Base-by-base conservation (phyloP, 2,888 invertebrate species). In the Gasteruption jaculator region DNA sequence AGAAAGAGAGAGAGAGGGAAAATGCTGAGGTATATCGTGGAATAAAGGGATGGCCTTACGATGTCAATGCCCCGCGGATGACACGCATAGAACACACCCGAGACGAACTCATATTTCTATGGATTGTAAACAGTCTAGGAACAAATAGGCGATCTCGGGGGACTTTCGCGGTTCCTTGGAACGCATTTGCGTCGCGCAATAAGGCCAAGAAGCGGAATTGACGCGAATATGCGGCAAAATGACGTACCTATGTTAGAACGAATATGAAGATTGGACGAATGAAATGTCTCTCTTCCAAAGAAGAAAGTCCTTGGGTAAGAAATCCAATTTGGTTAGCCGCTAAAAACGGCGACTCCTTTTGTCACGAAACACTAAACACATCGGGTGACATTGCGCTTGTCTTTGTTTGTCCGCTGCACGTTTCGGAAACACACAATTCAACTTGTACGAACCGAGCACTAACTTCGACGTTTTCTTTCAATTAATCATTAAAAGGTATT, bases 291-390 rank as follows among this genome's bases (percentile, higher is more conserved):
- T 53, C 42, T 49, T 44, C 46, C 42, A 51, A 53, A 45, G 52
- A 49, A 47, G 51, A 57, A 37, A 38, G 34, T 40, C 41, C 26
- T 37, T 36, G 15, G 4, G 31, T 25, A 43, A 36, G n/a, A 27
- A 40, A 46, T 48, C 46, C 41, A 35, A 37, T 43, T 49, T 51
- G 42, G n/a, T n/a, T n/a, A n/a, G 62, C 62, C 62, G 43, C 59
- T 27, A 43, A n/a, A n/a, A n/a, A 37, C 49, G 60, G 56, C 61
- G 48, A 46, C 48, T 54, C 45, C 56, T 48, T 63, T 57, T 48
- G 59, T 63, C 63, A 63, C 58, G 48, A 61, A 58, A 53, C 57
- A 62, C 56, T 45, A 43, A 52, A 57, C 63, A 63, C 62, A 46
- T 44, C 36, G 47, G 51, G 48, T 46, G 33, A 26, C 42, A 46